These are phyloP conservation scores for Nycticebus coucang DNA, from an alignment of 2,113 vertebrate species.

Conservation along the genomic window DNA sequence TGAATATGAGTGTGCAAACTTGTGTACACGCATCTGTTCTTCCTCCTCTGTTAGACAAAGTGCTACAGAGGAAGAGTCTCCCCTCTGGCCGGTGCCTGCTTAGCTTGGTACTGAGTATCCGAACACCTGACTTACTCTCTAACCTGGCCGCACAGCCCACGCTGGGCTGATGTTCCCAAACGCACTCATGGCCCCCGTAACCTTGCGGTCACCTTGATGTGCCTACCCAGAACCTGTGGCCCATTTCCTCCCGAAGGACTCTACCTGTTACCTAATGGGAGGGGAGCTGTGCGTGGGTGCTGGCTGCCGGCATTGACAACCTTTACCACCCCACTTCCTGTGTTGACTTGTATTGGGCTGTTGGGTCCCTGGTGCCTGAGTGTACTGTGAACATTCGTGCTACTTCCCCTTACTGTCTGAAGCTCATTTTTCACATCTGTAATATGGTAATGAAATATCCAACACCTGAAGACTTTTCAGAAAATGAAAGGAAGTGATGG, in stretches of 20 bases:
- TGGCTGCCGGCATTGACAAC: conserved; percentile 52
- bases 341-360: conserved; percentile 59
- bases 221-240: conserved; percentile 53
- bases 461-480: background rate
- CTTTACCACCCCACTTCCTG: conserved; percentile 74
- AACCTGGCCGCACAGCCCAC: background rate
- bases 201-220: conserved; percentile 42
- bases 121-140: background rate
- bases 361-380: conserved; percentile 29
- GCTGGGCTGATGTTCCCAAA: background rate
- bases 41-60: background rate
- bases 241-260: conserved; percentile 49
- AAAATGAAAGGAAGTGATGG: conserved; percentile 29
- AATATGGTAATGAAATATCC: conserved; percentile 47
- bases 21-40: background rate
- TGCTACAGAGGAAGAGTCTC: background rate
- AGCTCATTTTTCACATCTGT: conserved; percentile 60
- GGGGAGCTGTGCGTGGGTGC: conserved; percentile 58
- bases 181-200: background rate
- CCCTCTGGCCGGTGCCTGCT: background rate
- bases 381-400: conserved; percentile 20
- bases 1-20: background rate
- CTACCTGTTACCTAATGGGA: conserved; percentile 63
- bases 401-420: conserved; percentile 26
- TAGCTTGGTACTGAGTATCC: background rate